These are phyloP conservation scores for Crossocerus cetratus DNA, from an alignment of 2,888 invertebrate species.

Conservation along the genomic window DNA sequence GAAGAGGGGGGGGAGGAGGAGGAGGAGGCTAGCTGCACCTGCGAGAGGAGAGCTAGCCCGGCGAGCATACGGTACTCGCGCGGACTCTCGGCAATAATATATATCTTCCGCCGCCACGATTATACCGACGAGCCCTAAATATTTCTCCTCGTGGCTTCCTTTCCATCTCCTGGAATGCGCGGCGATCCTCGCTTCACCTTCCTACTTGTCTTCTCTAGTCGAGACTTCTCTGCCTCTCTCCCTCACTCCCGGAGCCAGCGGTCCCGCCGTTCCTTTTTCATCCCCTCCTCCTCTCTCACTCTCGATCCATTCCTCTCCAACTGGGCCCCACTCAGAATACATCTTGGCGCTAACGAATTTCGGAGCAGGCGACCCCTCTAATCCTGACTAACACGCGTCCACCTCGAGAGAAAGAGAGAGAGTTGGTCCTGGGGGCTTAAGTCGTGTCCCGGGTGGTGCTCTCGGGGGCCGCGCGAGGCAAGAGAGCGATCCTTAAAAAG, in stretches of 20 bases:
- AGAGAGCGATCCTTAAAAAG: conserved; percentile 29
- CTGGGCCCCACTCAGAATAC: conserved; percentile 25
- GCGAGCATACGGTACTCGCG: conserved; percentile 33
- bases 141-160: conserved; percentile 47
- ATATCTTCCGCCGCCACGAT: conserved; percentile 44
- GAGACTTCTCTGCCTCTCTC: neutral
- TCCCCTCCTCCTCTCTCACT: neutral
- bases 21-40: conserved; percentile 18
- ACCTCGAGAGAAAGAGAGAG: conserved; percentile 25
- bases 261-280: neutral
- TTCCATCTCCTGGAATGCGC: conserved; percentile 47
- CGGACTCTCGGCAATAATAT: conserved; percentile 46
- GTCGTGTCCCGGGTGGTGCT: conserved; percentile 9
- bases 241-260: neutral
- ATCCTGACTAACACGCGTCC: conserved; percentile 63
- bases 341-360: conserved; percentile 59
- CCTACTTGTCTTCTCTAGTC: conserved; percentile 7
- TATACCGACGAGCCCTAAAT: conserved; percentile 53
- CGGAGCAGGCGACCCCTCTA: conserved; percentile 52
- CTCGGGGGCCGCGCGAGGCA: too few relatives aligned
- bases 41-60: conserved; percentile 11
- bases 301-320: conserved; percentile 4
- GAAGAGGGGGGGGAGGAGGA: too few relatives aligned
- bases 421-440: conserved; percentile 32
- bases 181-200: conserved; percentile 23